Base-by-base conservation (phyloP, 2,888 invertebrate species). In the Cheilosia scutellata region DNA sequence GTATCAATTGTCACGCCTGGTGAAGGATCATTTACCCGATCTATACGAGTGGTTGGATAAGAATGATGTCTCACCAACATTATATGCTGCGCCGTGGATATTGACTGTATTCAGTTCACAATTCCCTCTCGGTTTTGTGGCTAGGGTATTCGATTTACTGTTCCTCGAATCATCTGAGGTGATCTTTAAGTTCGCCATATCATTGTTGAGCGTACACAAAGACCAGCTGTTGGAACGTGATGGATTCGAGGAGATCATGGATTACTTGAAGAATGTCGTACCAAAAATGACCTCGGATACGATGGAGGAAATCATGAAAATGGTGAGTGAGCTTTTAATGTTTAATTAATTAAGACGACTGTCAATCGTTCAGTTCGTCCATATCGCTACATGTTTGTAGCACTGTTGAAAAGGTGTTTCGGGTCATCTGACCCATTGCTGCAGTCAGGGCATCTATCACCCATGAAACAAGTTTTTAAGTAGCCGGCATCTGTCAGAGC, bases 21-120 rank as follows among this genome's bases (percentile, higher is more conserved):
- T 99, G 1, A 97, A 97, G 88, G 99, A 99, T 92, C 95, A 95
- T 88, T 93, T 97, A 86, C 96, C 96, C 0, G 96, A 97, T 75
- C 93, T 99, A 49, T 98, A 98, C 92, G 94, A 95, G 5, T 98
- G 98, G 93, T 94, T 98, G 88, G 96, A 97, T 89, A 93, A 94
- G 13, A 95, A 98, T 90, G 98, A 99, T 92, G 97, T 99, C 5
- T 96, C 97, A 0, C 98, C 98, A 0, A 98, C 98, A 0, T 93
- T 99, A 5, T 99, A 98, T 92, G 98, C 98, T 0, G 98, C 99
- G 0, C 98, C 99, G 0, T 99, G 99, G 99, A 96, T 99, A 90
- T 94, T 99, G 3, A 99, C 99, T 0, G 92, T 92, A 5, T 99
- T 99, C 93, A 98, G 99, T 51, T 98, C 98, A 68, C 98, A 98